phyloP scores from a whole-genome alignment of 2,797 vertebrate genomes.

The Poeciliopsis presidionis region DNA sequence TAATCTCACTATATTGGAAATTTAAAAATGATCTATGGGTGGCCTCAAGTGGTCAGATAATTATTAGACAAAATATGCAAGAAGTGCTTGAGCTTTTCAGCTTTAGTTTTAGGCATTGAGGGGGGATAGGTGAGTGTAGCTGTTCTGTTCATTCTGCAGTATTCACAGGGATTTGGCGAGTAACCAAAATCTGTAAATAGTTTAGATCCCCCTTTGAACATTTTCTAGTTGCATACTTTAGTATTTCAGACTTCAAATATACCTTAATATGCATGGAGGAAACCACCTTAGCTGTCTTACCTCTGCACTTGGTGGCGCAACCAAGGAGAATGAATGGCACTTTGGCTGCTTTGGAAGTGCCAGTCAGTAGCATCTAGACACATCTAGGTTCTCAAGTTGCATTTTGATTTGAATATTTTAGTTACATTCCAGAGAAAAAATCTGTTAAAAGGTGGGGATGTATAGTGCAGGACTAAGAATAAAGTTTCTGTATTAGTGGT shows the following conservation, averaged over 20 bases:
- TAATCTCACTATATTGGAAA: background rate
- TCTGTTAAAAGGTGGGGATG: background rate
- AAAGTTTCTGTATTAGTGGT: background rate
- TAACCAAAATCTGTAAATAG: background rate
- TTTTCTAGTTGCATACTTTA: background rate
- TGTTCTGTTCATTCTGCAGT: background rate
- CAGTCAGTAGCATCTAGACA: too few relatives aligned
- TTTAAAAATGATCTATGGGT: background rate
- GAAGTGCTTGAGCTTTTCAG: background rate
- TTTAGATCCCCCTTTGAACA: background rate
- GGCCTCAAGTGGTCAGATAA: background rate
- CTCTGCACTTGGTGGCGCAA: background rate
- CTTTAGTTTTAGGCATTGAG: background rate
- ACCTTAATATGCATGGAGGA: background rate
- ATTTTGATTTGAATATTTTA: background rate
- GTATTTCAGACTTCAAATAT: background rate
- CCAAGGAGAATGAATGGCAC: background rate
- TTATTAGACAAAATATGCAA: background rate
- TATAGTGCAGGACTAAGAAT: background rate
- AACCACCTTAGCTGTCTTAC: background rate
- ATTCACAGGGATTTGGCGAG: too few relatives aligned
- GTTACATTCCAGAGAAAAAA: background rate
- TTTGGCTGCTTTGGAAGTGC: too few relatives aligned
- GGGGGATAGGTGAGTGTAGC: background rate
- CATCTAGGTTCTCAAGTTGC: too few relatives aligned